Evolutionary conservation across 2,888 invertebrate genomes (phyloP).

Genomic region (Megastigmus dorsalis): DNA sequence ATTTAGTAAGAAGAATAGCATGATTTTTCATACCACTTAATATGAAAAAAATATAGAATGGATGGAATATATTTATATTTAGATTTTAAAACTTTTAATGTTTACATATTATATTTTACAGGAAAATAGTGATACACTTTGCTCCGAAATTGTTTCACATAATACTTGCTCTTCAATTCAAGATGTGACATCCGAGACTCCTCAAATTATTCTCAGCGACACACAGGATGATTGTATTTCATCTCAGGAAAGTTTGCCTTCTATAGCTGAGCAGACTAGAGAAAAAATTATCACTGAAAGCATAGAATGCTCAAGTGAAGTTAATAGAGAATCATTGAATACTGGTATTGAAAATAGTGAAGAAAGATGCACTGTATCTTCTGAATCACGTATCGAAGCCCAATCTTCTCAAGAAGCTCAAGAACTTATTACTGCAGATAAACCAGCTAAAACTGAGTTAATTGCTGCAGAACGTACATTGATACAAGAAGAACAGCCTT

Average conservation of each 20-base stretch:
- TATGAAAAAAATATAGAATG: no score
- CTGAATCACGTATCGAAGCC: slow-evolving; percentile 59
- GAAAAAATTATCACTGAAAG: neutral
- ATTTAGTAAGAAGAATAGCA: no score
- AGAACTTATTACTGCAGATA: neutral
- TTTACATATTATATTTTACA: no score
- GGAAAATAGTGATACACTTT: slow-evolving; percentile 12
- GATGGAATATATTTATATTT: no score
- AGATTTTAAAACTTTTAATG: no score
- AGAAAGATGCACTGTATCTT: slow-evolving; percentile 57
- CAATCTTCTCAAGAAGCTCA: slow-evolving; percentile 55
- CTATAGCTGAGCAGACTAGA: neutral
- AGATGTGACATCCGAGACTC: neutral
- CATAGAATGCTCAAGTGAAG: slow-evolving; percentile 25
- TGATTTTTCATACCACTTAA: no score
- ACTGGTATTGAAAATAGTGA: slow-evolving; percentile 57
- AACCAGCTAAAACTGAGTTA: neutral
- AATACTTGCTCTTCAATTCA: neutral
- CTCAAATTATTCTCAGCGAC: neutral
- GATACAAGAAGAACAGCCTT: slow-evolving; percentile 50
- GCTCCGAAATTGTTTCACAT: neutral
- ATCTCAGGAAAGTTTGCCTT: slow-evolving; percentile 7
- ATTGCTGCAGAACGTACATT: slow-evolving; percentile 9
- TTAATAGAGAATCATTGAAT: slow-evolving; percentile 46
- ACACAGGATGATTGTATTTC: slow-evolving; percentile 24